Evolutionary conservation across 2,888 invertebrate species (phyloP), one percentile per base, ranked within the genome.

Genomic region (Alloplasta piceator): DNA sequence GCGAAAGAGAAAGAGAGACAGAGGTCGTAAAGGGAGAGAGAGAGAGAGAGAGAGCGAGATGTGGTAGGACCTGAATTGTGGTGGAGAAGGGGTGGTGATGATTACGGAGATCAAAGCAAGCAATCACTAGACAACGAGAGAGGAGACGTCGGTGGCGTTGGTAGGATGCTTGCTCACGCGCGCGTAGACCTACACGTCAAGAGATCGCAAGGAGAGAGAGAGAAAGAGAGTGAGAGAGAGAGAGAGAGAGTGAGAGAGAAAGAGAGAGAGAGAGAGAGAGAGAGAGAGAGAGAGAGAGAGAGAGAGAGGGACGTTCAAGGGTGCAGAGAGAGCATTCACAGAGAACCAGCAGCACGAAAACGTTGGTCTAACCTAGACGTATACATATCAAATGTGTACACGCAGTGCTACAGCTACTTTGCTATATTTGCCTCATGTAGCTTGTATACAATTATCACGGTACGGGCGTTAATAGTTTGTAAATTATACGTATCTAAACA

Each of bases 31-130:
- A 36, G 71, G 50, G 63, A 64, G 64, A 60, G 61, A 26, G 26
- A 1, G 41, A 46, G 68, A 36, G 71, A 46, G 63, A 64, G 64
- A 60, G 61, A 26, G 26, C 26, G 41, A 46, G 68, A 36, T 26
- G 58, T 50, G 61, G 64, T 58, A 63, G 76, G 61, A 50, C 63
- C 61, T 50, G 84, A 83, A 82, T 82, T 80, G 73, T 66, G 75
- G 85, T 10, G 26, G 26, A 26, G 26, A 26, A 77, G 83, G 85
- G 85, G 84, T 83, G 66, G 16, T 85, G 86, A 88, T 89, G 90
- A 90, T 90, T 91, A 90, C 87, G 83, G 87, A 90, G 90, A 91
- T 90, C 90, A 90, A 91, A 91, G 90, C 88, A 86, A 88, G 89
- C 88, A 88, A 89, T 89, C 90, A 89, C 86, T 87, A 85, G 81